Conservation (phyloP, 2,888 invertebrate genomes). For the Hipparchia sbordonii region DNA sequence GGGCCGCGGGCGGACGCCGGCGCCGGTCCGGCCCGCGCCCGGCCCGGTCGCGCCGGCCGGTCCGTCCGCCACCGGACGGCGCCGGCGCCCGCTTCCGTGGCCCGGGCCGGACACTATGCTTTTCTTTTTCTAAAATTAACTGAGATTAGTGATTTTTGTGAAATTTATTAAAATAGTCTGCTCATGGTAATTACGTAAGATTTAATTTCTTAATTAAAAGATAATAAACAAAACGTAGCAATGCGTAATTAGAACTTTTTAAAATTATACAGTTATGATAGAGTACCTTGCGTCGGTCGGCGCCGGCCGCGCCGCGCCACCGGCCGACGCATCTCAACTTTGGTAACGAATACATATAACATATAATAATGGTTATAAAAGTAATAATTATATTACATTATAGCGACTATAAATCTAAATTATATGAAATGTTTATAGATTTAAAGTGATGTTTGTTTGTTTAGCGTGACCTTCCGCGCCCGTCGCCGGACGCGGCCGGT, state of each 20-base stretch:
- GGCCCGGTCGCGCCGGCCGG: neutral
- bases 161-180: slow-evolving; percentile 81
- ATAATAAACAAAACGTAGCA: slow-evolving; percentile 82
- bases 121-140: slow-evolving; percentile 78
- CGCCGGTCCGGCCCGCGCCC: slow-evolving; percentile 8
- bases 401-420: slow-evolving; percentile 82
- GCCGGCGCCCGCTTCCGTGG: slow-evolving; percentile 29
- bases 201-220: slow-evolving; percentile 82
- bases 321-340: slow-evolving; percentile 70
- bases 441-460: slow-evolving; percentile 78
- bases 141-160: slow-evolving; percentile 78
- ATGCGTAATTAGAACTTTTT: slow-evolving; percentile 83
- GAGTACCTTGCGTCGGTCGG: slow-evolving; percentile 70
- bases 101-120: slow-evolving; percentile 61
- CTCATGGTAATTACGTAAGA: slow-evolving; percentile 81
- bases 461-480: slow-evolving; percentile 78
- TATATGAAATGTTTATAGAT: slow-evolving; percentile 83
- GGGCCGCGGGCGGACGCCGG: slow-evolving; percentile 36
- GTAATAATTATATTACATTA: slow-evolving; percentile 80
- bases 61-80: slow-evolving; percentile 10
- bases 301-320: slow-evolving; percentile 45
- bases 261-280: slow-evolving; percentile 83
- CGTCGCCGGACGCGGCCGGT: slow-evolving; percentile 50
- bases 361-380: slow-evolving; percentile 82
- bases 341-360: slow-evolving; percentile 83